Conservation (phyloP, 92 coral and sea anemone species). For the Palythoa grandis region DNA sequence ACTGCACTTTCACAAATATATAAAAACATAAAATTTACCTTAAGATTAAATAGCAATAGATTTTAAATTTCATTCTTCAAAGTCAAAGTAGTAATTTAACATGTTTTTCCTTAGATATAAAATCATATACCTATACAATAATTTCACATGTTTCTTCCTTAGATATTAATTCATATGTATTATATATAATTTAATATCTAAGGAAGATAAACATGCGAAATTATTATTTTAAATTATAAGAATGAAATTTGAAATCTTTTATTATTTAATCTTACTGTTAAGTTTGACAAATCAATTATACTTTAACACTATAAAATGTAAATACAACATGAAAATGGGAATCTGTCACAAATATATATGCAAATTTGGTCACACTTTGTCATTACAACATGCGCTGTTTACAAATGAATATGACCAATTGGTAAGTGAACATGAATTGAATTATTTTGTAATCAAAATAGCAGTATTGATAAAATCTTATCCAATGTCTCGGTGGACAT, state of each 20-base stretch:
- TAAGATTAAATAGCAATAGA: slow-evolving; percentile 18
- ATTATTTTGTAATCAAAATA: background rate
- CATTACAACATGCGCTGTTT: background rate
- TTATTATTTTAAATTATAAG: background rate
- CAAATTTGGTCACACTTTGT: background rate
- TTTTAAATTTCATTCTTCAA: too few species aligned
- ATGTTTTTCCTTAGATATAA: too few species aligned
- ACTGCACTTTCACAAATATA: slow-evolving; percentile 14
- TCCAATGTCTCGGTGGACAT: background rate
- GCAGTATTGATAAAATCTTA: background rate
- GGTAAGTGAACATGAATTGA: background rate
- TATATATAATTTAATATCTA: background rate
- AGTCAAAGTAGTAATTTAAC: too few species aligned
- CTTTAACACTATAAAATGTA: background rate
- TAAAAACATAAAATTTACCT: slow-evolving; percentile 10
- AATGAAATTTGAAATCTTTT: background rate
- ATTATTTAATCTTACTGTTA: background rate
- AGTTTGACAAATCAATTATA: background rate
- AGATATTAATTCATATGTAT: too few species aligned
- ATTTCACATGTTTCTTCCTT: too few species aligned
- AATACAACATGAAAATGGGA: background rate
- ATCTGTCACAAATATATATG: background rate
- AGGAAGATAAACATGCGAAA: background rate
- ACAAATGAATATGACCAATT: background rate
- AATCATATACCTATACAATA: too few species aligned